These are phyloP conservation scores for Arbacia lixula DNA, from an alignment of 53 echinoderm and acorn worm genomes.

Conservation along the genomic window DNA sequence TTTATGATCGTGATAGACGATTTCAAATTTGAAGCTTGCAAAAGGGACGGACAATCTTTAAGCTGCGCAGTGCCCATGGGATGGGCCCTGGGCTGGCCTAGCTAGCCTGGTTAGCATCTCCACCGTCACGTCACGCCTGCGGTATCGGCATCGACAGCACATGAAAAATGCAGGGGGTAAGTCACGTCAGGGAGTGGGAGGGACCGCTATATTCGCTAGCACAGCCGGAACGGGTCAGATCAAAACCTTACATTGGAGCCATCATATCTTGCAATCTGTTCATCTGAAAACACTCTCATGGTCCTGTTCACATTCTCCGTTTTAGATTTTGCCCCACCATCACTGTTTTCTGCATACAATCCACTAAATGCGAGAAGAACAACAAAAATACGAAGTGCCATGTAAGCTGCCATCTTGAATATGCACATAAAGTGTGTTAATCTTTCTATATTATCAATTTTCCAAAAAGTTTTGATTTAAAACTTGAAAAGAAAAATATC, in stretches of 20 bases:
- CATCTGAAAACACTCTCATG: slow-evolving; percentile 67
- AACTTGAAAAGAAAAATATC: neutral
- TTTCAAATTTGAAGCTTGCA: no score
- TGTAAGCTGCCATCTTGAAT: slow-evolving; percentile 60
- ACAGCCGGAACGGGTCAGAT: neutral
- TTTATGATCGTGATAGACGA: no score
- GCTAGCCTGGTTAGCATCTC: no score
- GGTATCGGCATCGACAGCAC: no score
- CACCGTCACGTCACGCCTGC: no score
- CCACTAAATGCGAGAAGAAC: neutral
- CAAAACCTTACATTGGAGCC: slow-evolving; percentile 76
- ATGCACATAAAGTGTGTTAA: neutral
- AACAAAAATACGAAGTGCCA: slow-evolving; percentile 9
- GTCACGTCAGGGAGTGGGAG: no score
- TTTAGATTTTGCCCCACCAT: neutral
- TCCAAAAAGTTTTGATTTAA: neutral
- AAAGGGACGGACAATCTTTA: no score
- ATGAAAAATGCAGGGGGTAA: no score
- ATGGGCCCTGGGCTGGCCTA: no score
- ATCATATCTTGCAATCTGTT: slow-evolving; percentile 81
- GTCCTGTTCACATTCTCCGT: slow-evolving; percentile 6
- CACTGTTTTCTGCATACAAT: neutral
- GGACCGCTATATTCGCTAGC: neutral
- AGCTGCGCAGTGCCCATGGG: no score
- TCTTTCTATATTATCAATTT: neutral